A percentile compares a stretch with the other conserved stretches of the same genome.
These are phyloP conservation scores for Hydropsyche betteni DNA, from an alignment of 2,888 invertebrate species.

Conservation along the genomic window DNA sequence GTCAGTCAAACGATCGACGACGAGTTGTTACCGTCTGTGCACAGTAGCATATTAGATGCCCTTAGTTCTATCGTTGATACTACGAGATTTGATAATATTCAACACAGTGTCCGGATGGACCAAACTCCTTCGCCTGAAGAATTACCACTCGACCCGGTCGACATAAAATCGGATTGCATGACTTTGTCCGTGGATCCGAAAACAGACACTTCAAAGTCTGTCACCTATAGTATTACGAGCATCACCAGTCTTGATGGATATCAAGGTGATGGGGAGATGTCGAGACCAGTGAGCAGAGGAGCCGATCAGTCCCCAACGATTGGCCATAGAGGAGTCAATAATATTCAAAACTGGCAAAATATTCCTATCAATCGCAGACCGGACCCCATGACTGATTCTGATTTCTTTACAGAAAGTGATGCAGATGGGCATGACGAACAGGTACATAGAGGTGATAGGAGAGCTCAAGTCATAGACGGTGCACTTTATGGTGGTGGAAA, in stretches of 20 bases:
- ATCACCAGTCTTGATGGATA: slow-evolving; percentile 93
- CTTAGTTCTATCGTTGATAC: slow-evolving; percentile 66
- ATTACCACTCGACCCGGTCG: slow-evolving; percentile 80
- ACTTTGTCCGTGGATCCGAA: slow-evolving; percentile 65
- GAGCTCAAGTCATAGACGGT: slow-evolving; percentile 88
- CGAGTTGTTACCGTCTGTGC: slow-evolving; percentile 71
- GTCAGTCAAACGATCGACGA: slow-evolving; percentile 62
- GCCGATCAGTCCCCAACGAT: slow-evolving; percentile 77
- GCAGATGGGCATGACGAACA: slow-evolving; percentile 84
- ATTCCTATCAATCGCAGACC: slow-evolving; percentile 74
- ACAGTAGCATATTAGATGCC: slow-evolving; percentile 69
- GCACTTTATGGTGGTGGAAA: slow-evolving; percentile 83
- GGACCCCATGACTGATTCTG: slow-evolving; percentile 91
- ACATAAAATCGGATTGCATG: slow-evolving; percentile 69
- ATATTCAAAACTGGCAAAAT: slow-evolving; percentile 67
- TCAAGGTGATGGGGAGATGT: slow-evolving; percentile 92
- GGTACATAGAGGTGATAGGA: slow-evolving; percentile 75
- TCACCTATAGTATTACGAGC: slow-evolving; percentile 84
- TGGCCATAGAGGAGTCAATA: slow-evolving; percentile 65
- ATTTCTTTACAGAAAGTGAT: slow-evolving; percentile 90
- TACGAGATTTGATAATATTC: slow-evolving; percentile 60
- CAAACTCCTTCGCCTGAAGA: slow-evolving; percentile 88
- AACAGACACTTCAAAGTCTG: slow-evolving; percentile 70
- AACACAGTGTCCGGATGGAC: slow-evolving; percentile 66
- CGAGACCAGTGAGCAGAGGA: slow-evolving; percentile 83